These are phyloP conservation scores for Phycodurus eques DNA, from an alignment of 2,113 vertebrate genomes.

Conservation along the genomic window DNA sequence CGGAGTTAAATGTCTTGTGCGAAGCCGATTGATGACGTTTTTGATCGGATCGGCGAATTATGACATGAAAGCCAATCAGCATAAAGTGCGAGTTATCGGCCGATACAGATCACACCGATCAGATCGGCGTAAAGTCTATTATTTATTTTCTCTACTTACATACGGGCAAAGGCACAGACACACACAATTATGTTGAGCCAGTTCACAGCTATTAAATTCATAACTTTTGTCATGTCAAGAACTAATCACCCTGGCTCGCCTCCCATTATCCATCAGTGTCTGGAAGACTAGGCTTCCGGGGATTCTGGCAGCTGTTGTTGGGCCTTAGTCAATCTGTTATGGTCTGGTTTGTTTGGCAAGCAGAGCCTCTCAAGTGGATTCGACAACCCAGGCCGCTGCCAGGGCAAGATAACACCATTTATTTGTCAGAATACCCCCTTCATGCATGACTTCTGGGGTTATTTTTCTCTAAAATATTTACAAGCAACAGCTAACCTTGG, in stretches of 20 bases:
- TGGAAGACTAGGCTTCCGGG: slow-evolving; percentile 44
- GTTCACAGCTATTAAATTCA: not conserved
- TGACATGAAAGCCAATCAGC: too few relatives aligned
- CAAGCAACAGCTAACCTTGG: not conserved
- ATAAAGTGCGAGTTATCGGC: too few relatives aligned
- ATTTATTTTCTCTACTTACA: not conserved
- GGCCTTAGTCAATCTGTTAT: slow-evolving; percentile 55
- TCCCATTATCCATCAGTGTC: slow-evolving; percentile 67
- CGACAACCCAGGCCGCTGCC: slow-evolving; percentile 38
- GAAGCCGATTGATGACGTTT: too few relatives aligned
- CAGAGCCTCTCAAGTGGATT: slow-evolving; percentile 41
- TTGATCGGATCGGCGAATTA: too few relatives aligned
- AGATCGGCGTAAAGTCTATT: too few relatives aligned
- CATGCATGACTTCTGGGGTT: not conserved
- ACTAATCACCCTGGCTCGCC: slow-evolving; percentile 61
- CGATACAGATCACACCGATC: too few relatives aligned
- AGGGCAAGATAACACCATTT: slow-evolving; percentile 59
- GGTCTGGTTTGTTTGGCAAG: slow-evolving; percentile 31
- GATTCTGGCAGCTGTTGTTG: slow-evolving; percentile 65
- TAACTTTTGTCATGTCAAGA: slow-evolving; percentile 51
- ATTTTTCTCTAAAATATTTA: slow-evolving; percentile 14
- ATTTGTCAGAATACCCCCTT: slow-evolving; percentile 23
- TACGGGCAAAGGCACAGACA: not conserved
- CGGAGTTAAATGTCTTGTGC: too few relatives aligned
- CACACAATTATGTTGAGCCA: not conserved